Conservation (phyloP, 1,140 invertebrate species). For the Drosophila albomicans region DNA sequence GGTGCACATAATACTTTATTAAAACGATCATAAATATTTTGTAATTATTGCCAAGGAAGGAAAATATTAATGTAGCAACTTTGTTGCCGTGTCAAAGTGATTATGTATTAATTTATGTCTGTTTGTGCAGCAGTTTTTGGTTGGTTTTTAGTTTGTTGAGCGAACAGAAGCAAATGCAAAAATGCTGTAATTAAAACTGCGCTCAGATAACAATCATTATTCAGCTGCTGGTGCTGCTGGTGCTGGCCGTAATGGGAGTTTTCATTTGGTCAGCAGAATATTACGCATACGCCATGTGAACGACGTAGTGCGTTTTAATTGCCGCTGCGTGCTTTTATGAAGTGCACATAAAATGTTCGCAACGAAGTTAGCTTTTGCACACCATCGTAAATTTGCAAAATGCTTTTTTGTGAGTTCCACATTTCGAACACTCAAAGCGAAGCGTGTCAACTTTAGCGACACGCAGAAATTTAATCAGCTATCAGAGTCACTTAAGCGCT, state of each 20-base stretch:
- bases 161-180: slow-evolving; percentile 17
- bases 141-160: slow-evolving; percentile 14
- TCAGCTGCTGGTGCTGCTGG: slow-evolving; percentile 29
- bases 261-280: slow-evolving; percentile 42
- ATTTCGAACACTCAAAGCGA: background rate
- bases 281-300: slow-evolving; percentile 66
- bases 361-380: slow-evolving; percentile 19
- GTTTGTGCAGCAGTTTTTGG: slow-evolving; percentile 15
- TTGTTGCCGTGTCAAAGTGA: slow-evolving; percentile 3
- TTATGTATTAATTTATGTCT: slow-evolving; percentile 29
- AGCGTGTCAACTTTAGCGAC: slow-evolving; percentile 4
- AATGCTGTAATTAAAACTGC: slow-evolving; percentile 61
- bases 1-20: background rate
- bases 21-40: slow-evolving; percentile 4
- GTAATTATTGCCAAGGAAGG: background rate
- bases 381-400: slow-evolving; percentile 38
- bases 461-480: slow-evolving; percentile 17
- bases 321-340: slow-evolving; percentile 64
- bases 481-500: slow-evolving; percentile 11
- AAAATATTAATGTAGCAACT: slow-evolving; percentile 16
- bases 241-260: slow-evolving; percentile 21
- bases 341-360: slow-evolving; percentile 60
- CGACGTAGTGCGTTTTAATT: slow-evolving; percentile 66
- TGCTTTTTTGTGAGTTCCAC: slow-evolving; percentile 5
- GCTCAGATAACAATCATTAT: slow-evolving; percentile 52